phyloP scores from a whole-genome alignment of 2,113 vertebrate genomes.

The Balaeniceps rex region DNA sequence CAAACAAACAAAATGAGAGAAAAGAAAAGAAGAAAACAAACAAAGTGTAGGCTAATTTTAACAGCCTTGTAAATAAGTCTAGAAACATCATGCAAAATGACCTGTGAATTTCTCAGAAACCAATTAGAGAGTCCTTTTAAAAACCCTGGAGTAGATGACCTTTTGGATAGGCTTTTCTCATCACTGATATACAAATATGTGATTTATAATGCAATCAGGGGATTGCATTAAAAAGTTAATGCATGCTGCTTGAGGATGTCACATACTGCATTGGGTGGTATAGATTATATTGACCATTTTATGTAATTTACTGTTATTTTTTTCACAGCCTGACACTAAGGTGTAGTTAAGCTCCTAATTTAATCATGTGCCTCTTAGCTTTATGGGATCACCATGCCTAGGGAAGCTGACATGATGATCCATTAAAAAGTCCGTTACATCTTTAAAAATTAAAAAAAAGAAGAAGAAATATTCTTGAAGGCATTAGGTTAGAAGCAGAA shows the following conservation, averaged over 20 bases:
- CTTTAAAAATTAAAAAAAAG: not conserved
- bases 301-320: constrained; percentile 17
- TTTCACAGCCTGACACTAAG: not conserved
- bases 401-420: not conserved
- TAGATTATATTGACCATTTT: constrained; percentile 39
- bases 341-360: constrained; percentile 44
- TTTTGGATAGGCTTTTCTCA: constrained; percentile 13
- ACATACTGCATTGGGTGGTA: not conserved
- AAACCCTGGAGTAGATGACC: not conserved
- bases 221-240: constrained; percentile 40
- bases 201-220: constrained; percentile 44
- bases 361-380: constrained; percentile 37
- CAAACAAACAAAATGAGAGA: not conserved
- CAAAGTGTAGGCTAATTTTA: not conserved
- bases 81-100: not conserved
- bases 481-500: not conserved
- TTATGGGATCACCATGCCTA: not conserved
- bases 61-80: not conserved
- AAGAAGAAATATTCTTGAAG: not conserved
- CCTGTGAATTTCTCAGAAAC: not conserved
- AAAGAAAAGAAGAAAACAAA: not conserved
- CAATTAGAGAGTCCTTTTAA: not conserved
- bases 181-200: constrained; percentile 17
- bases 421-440: not conserved
- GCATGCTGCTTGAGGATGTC: constrained; percentile 8